A percentile compares a stretch with the other conserved stretches of the same genome.
Evolutionary conservation across 2,113 vertebrate genomes (phyloP).

Genomic region (Thermophis baileyi): DNA sequence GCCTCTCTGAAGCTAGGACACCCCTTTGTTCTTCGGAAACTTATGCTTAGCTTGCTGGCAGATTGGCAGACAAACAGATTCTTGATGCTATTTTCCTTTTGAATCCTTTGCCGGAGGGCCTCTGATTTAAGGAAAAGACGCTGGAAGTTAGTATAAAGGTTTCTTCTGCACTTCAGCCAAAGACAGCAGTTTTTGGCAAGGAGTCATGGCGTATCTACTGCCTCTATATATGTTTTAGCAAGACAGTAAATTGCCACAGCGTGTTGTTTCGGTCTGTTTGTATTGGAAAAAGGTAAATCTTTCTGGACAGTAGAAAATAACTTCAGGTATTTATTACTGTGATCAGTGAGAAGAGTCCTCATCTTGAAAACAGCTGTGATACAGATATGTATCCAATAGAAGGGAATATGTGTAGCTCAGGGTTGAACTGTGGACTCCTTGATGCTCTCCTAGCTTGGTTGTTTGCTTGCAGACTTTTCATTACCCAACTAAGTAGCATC

Average conservation of each 20-base stretch:
- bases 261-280: not conserved
- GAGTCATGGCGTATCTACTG: not conserved
- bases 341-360: not conserved
- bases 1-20: slow-evolving; percentile 28
- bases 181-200: not conserved
- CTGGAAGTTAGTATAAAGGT: not conserved
- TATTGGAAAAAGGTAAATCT: not conserved
- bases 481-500: not conserved
- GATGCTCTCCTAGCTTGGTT: not conserved
- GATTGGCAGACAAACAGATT: slow-evolving; percentile 52
- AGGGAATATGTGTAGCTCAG: not conserved
- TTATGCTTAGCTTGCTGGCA: slow-evolving; percentile 15
- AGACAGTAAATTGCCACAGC: not conserved
- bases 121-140: slow-evolving; percentile 37
- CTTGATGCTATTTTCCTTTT: slow-evolving; percentile 45
- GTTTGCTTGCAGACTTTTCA: not conserved
- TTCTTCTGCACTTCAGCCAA: not conserved
- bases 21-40: slow-evolving; percentile 41
- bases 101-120: slow-evolving; percentile 44
- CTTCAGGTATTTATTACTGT: fast-evolving
- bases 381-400: fast-evolving
- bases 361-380: not conserved
- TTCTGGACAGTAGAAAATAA: not conserved
- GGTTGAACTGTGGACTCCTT: not conserved
- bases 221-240: not conserved